Conservation (phyloP, 2,113 vertebrate genomes). For the Todiramphus chloris region DNA sequence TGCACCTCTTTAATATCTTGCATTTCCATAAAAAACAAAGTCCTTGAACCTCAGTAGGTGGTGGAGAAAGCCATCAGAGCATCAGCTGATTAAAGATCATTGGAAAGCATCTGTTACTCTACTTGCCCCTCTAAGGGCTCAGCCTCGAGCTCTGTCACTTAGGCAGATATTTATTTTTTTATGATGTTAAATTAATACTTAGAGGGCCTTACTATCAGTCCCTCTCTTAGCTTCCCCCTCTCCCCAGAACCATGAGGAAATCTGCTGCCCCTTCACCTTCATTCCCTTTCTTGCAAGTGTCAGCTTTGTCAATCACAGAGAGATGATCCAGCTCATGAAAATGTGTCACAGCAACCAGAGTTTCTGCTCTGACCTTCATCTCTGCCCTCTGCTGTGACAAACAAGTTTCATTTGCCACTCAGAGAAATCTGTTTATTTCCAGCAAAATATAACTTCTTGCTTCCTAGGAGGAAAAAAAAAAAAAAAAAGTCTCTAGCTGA, state of each 20-base stretch:
- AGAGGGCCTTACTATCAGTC: neutral
- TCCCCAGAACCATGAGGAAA: slow-evolving; percentile 9
- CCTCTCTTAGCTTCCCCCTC: neutral
- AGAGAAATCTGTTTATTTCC: slow-evolving; percentile 55
- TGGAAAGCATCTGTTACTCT: neutral
- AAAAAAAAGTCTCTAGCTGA: neutral
- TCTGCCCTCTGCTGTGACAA: slow-evolving; percentile 70
- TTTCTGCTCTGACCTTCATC: slow-evolving; percentile 65
- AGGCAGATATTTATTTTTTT: slow-evolving; percentile 10
- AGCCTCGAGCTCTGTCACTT: neutral
- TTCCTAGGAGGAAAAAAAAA: neutral
- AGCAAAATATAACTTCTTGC: slow-evolving; percentile 34
- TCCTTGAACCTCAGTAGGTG: slow-evolving; percentile 9
- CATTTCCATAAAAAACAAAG: neutral
- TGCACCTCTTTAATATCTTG: neutral
- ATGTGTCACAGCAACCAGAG: slow-evolving; percentile 57
- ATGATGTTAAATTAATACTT: slow-evolving; percentile 11
- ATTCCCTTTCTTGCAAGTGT: slow-evolving; percentile 53
- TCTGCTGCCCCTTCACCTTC: slow-evolving; percentile 57
- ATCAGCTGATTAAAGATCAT: slow-evolving; percentile 1
- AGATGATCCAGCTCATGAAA: slow-evolving; percentile 68
- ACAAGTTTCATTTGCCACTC: slow-evolving; percentile 69
- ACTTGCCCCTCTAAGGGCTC: neutral
- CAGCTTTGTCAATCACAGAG: slow-evolving; percentile 71
- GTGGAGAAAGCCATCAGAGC: neutral